These are phyloP conservation scores for Propithecus coquereli DNA, from an alignment of 2,113 vertebrate genomes.

Conservation along the genomic window DNA sequence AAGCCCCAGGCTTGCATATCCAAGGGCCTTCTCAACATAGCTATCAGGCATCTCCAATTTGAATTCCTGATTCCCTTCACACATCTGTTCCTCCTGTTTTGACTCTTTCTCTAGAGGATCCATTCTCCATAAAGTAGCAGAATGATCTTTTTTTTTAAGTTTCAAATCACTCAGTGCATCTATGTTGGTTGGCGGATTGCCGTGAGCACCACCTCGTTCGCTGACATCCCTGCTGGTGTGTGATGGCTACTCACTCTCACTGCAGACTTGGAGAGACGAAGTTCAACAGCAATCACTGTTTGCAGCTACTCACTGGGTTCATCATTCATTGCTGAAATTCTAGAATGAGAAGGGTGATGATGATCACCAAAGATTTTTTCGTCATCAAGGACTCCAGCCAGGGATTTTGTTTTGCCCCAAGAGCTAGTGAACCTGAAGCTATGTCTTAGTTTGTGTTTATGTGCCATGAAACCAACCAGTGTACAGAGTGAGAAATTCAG, in stretches of 20 bases:
- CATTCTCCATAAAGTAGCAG: background rate
- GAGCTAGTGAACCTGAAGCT: background rate
- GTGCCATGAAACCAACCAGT: background rate
- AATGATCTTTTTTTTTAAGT: background rate
- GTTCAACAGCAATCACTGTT: background rate
- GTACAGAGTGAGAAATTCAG: background rate
- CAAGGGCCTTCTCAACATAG: background rate
- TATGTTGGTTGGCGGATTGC: background rate
- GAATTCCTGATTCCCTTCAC: background rate
- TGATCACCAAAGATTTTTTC: background rate
- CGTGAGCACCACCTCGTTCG: background rate
- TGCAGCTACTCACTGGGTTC: background rate
- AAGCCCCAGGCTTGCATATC: background rate
- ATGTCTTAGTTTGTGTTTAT: background rate
- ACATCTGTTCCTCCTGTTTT: background rate
- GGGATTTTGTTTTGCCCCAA: background rate
- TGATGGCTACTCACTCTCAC: background rate
- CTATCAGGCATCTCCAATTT: background rate
- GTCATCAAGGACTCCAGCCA: background rate
- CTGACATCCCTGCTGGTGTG: background rate
- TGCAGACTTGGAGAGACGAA: background rate
- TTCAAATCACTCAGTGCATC: background rate
- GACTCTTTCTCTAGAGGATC: background rate
- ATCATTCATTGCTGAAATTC: constrained; percentile 2
- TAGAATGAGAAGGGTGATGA: background rate